A percentile compares a stretch with the other conserved stretches of the same genome.
phyloP scores from a whole-genome alignment of 30 jellyfish, hydroid and myxozoan genomes.

The Chrysaora quinquecirrha region DNA sequence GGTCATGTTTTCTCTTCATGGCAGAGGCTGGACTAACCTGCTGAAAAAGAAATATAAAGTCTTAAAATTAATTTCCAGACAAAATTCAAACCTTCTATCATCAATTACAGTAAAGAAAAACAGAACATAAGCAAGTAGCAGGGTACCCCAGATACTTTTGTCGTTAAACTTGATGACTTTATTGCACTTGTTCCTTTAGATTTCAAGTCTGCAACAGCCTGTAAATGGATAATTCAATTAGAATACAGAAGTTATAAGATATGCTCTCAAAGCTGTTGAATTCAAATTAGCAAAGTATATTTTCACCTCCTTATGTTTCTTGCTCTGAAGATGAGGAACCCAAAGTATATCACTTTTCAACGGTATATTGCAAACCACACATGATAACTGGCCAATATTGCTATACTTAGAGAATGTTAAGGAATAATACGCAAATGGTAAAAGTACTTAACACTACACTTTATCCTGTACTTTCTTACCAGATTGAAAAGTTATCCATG shows the following conservation, averaged over 20 bases:
- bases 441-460: no score
- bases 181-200: not conserved
- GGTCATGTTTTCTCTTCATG: not conserved
- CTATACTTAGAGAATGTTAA: constrained; percentile 60
- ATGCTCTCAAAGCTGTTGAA: no score
- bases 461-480: no score
- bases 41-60: not conserved
- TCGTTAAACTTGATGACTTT: not conserved
- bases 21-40: not conserved
- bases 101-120: not conserved
- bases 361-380: constrained; percentile 74
- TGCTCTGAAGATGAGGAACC: constrained; percentile 87
- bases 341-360: constrained; percentile 84
- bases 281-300: no score
- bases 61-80: no score
- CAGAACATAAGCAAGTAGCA: no score
- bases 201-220: not conserved
- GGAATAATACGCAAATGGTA: constrained; percentile 20
- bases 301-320: constrained; percentile 90
- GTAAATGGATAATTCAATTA: not conserved
- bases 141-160: not conserved
- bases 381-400: constrained; percentile 71
- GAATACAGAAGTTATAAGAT: no score
- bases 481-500: no score
- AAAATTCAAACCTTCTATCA: no score